Evolutionary conservation across 2,888 invertebrate species (phyloP).

Genomic region (Alcis repandata): DNA sequence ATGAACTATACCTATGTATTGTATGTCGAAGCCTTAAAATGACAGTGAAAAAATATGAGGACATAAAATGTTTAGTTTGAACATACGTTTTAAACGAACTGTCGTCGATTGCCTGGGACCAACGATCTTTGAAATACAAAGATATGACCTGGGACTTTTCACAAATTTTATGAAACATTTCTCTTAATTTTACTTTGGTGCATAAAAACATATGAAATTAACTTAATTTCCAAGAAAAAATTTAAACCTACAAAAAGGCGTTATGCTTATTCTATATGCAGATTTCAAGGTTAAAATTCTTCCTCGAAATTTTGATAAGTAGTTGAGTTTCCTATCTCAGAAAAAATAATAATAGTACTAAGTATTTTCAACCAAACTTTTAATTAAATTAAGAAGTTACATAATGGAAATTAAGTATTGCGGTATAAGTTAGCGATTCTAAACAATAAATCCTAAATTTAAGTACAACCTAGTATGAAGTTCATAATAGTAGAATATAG

Average conservation of each 20-base stretch:
- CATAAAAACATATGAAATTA: too few relatives aligned
- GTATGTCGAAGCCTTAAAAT: constrained; percentile 25
- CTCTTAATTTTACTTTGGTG: too few relatives aligned
- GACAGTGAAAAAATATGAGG: neutral
- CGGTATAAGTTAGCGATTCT: neutral
- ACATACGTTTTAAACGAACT: neutral
- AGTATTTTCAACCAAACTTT: too few relatives aligned
- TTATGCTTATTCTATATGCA: too few relatives aligned
- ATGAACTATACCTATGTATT: constrained; percentile 9
- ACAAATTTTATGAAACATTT: neutral
- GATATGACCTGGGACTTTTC: neutral
- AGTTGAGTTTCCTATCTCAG: too few relatives aligned
- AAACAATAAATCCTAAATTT: constrained; percentile 18
- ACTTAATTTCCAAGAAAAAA: too few relatives aligned
- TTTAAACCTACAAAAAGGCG: too few relatives aligned
- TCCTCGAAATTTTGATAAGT: too few relatives aligned
- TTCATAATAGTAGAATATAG: constrained; percentile 37
- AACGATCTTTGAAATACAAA: neutral
- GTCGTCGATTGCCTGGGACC: neutral
- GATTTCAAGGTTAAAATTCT: too few relatives aligned
- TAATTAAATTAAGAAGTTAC: neutral
- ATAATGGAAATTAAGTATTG: neutral
- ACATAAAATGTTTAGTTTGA: neutral
- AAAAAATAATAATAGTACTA: too few relatives aligned
- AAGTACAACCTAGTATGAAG: constrained; percentile 21